Conservation (phyloP, 2,113 vertebrate genomes). For the Electrona antarctica region DNA sequence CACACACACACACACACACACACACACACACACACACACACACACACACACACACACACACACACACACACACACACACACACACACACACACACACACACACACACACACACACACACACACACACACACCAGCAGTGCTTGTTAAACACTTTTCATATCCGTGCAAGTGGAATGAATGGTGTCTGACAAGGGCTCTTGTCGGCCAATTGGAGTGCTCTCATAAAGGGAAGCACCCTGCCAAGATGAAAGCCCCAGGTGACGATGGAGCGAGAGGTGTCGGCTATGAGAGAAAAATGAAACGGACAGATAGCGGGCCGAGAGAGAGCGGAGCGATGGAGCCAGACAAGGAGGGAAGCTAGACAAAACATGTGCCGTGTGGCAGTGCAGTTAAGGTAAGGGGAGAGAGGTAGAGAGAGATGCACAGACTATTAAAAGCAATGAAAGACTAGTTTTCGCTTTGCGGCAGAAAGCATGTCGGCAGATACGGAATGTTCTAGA, state of each 20-base stretch:
- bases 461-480: too few species aligned
- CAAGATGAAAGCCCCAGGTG: constrained; percentile 70
- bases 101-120: too few species aligned
- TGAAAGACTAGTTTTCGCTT: background rate
- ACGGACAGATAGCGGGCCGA: constrained; percentile 33
- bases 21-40: too few species aligned
- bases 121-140: constrained; percentile 55
- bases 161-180: constrained; percentile 70
- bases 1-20: too few species aligned
- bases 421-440: constrained; percentile 4
- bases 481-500: background rate
- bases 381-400: background rate
- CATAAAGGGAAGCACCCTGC: constrained; percentile 68
- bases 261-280: constrained; percentile 59
- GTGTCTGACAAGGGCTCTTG: constrained; percentile 73
- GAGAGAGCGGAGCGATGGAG: background rate
- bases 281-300: constrained; percentile 37
- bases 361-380: background rate
- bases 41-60: too few species aligned
- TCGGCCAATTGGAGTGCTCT: constrained; percentile 70
- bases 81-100: too few species aligned
- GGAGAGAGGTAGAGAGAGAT: background rate
- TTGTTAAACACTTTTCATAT: constrained; percentile 76
- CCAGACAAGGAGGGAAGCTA: constrained; percentile 11
- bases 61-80: too few species aligned